Evolutionary conservation across 64 coral and sea anemone species (phyloP), one percentile per base, ranked within the genome.

Genomic region (Acropora tenuis): DNA sequence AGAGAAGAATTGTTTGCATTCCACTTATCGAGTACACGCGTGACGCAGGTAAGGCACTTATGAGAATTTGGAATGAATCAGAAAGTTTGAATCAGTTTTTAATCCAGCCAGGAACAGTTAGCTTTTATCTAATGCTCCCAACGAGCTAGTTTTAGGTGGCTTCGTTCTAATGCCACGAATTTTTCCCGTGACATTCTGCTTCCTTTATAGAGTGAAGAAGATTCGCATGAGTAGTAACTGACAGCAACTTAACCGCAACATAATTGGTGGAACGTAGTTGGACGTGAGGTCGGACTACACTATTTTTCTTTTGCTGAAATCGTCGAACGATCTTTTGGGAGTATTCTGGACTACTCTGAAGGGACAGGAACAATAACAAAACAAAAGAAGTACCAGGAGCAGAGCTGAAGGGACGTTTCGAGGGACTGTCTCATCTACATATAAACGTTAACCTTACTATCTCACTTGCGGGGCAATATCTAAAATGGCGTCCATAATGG

Each of bases 171-270:
- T 50, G 40, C 12, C 8, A 81, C 40, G 41, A 41, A 41, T 59
- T 63, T 81, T 60, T 30, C 30, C 30, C 30, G 30, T 1, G 15
- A 60, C 41, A 41, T 60, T 81, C 16, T 53, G 9, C 11, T 81
- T 81, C 8, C 68, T 60, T 30, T 30, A 30, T 53, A 81, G 79
- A 60, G 10, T 42, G 50, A 81, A 42, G 79, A 61, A 59, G 79
- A 42, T 60, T 41, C 79, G 52, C 52, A 63, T 63, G 60, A 63
- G 16, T 63, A 63, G 60, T 30, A 30, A 30, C 60, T 63, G 8
- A 63, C 11, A 63, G 13, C 30, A 30, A 30, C 30, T 30, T 30
- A 30, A 5, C 11, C 79, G 20, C 41, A 81, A 41, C 48, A 30
- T 30, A 30, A 20, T 6, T 79, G 15, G 48, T 53, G 47, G 48